Conservation (phyloP, 92 coral and sea anemone species). For the Meandrina meandrites region DNA sequence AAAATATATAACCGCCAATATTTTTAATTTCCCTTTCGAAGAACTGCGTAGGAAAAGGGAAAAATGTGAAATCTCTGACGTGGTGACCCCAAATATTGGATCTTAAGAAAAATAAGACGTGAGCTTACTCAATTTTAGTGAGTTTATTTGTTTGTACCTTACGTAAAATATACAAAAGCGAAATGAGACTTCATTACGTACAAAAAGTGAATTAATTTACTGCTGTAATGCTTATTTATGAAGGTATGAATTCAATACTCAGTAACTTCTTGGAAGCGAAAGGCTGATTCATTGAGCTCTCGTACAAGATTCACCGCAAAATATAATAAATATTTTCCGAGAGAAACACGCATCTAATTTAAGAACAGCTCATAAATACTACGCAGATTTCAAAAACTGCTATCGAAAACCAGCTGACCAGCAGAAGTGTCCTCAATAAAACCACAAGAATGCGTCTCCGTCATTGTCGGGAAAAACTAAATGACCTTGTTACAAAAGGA, state of each 20-base stretch:
- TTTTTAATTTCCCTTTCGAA: background rate
- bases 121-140: background rate
- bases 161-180: background rate
- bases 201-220: background rate
- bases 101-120: background rate
- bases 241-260: background rate
- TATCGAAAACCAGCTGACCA: background rate
- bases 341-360: background rate
- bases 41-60: background rate
- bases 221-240: background rate
- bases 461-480: background rate
- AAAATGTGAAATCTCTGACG: background rate
- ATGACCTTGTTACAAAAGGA: background rate
- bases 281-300: background rate
- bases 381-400: background rate
- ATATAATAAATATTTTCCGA: background rate
- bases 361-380: background rate
- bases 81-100: background rate
- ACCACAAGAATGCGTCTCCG: slow-evolving; percentile 15
- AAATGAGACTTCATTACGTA: slow-evolving; percentile 6
- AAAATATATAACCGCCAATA: background rate
- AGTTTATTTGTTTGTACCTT: slow-evolving; percentile 1
- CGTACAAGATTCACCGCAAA: background rate
- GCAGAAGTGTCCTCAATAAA: background rate
- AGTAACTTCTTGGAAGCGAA: background rate